These are phyloP conservation scores for Miichthys miiuy DNA, from an alignment of 2,797 vertebrate species.

Conservation along the genomic window DNA sequence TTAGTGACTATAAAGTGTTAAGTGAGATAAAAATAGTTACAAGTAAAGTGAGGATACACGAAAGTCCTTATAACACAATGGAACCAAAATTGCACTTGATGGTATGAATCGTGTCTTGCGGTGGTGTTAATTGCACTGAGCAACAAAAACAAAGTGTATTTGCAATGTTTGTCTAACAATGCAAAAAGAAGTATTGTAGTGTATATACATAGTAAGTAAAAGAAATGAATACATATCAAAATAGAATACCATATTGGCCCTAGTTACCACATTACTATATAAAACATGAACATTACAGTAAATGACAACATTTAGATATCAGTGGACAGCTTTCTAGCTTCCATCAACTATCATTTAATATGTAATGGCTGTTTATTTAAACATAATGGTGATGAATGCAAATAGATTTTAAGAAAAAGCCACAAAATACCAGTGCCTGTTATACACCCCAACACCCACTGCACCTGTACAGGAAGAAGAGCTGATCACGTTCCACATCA, in stretches of 20 bases:
- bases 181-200: not conserved
- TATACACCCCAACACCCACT: not conserved
- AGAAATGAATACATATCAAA: no score
- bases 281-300: not conserved
- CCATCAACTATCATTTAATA: not conserved
- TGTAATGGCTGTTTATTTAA: not conserved
- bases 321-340: not conserved
- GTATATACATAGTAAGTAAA: no score
- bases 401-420: not conserved
- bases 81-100: not conserved
- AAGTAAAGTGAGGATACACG: not conserved
- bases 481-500: slow-evolving; percentile 28
- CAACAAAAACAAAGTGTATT: not conserved
- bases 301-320: not conserved
- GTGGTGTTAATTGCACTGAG: not conserved
- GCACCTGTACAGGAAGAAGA: slow-evolving; percentile 55
- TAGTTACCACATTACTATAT: not conserved
- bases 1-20: not conserved
- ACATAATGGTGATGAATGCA: not conserved
- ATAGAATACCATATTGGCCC: no score
- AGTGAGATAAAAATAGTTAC: not conserved
- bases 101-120: not conserved
- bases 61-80: not conserved
- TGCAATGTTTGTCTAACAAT: not conserved
- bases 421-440: not conserved